Evolutionary conservation across 1,140 invertebrate genomes (phyloP), one percentile per base, ranked within the genome.

Genomic region (Brachionus plicatilis): DNA sequence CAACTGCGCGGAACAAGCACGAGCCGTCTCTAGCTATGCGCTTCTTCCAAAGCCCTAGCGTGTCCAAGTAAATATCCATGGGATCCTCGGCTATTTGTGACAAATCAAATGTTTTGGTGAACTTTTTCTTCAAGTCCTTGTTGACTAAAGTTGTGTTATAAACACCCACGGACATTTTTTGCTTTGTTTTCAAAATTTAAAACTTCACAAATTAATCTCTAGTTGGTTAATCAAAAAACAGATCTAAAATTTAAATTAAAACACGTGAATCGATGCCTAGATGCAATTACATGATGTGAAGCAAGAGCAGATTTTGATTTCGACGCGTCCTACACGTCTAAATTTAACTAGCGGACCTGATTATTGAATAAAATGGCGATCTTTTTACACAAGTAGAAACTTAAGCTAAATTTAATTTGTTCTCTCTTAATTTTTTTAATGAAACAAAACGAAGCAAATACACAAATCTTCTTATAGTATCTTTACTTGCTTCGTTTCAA

Each of bases 1-100:
- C 93, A 33, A 95, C 92, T 14, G 93, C 93, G 85, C 94, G 91
- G 88, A 95, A 96, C 37, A 96, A 90, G 86, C 94, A 95, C 29
- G 93, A 94, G 29, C 93, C 92, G 91, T 96, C 95, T 86, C 93
- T 92, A 53, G 94, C 93, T 65, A 93, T 92, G 86, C 93, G 92
- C 91, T 96, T 96, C 85, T 94, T 91, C 87, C 93, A 95, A 86
- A 93, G 93, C 43, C 93, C 93, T 87, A 93, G 91, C 50, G 92
- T 91, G 79, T 94, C 93, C 79, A 96, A 88, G 92, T 93, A 95
- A 80, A 93, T 92, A 87, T 95, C 94, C 50, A 93, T 91, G 1
- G 91, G 79, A 65, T 82, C 79, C 53, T 82, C 79, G 27, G 79
- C 79, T 82, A 82, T 82, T 20, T 82, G 79, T 45, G 79, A 82